Evolutionary conservation across 92 coral and sea anemone species (phyloP).

Genomic region (Scolanthus callimorphus): DNA sequence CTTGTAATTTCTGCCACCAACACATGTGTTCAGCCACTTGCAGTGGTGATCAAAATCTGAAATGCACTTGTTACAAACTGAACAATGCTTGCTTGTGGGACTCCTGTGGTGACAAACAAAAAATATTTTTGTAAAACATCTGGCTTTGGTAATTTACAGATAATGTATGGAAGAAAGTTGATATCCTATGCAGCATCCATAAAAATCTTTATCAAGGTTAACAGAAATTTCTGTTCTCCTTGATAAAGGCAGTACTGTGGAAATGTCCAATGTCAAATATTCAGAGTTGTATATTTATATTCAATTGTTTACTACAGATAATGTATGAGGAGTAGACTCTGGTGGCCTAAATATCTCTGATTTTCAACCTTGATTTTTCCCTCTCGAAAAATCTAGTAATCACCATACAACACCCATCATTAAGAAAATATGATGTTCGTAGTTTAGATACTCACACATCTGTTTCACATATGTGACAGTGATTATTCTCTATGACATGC

Average conservation of each 20-base stretch:
- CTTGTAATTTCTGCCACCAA: constrained; percentile 93
- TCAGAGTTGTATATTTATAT: no score
- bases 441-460: constrained; percentile 95
- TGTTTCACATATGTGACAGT: constrained; percentile 91
- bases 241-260: no score
- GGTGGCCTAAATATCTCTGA: no score
- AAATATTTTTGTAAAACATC: background rate
- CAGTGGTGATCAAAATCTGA: constrained; percentile 97
- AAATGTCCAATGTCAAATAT: no score
- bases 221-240: no score
- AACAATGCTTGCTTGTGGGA: constrained; percentile 84
- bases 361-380: no score
- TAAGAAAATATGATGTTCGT: no score
- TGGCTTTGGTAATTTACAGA: background rate
- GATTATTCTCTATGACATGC: constrained; percentile 93
- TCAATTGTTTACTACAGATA: no score
- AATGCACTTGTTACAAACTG: constrained; percentile 94
- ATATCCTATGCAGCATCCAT: background rate
- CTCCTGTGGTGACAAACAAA: constrained; percentile 39
- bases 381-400: no score
- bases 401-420: no score
- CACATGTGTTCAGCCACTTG: constrained; percentile 98
- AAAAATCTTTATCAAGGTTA: no score
- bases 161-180: background rate
- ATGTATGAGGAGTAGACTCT: no score